Evolutionary conservation across 2,888 invertebrate genomes (phyloP).

Genomic region (Embidobia sp.): DNA sequence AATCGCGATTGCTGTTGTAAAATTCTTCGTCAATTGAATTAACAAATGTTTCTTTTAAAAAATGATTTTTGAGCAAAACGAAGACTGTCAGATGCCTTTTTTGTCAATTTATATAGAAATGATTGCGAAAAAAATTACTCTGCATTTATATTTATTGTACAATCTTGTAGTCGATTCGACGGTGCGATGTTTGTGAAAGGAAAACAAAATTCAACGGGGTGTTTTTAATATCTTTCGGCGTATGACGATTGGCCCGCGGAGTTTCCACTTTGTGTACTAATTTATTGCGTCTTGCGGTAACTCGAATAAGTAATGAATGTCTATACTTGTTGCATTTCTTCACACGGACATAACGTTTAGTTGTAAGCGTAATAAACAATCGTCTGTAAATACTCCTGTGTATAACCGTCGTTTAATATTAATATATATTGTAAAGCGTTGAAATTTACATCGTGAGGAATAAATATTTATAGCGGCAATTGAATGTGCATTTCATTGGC

Average conservation of each 20-base stretch:
- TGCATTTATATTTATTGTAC: no score
- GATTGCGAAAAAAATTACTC: no score
- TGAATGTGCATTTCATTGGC: slow-evolving; percentile 13
- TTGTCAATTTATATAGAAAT: no score
- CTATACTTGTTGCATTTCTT: slow-evolving; percentile 20
- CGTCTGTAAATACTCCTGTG: slow-evolving; percentile 44
- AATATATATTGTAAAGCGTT: slow-evolving; percentile 53
- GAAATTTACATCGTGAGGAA: slow-evolving; percentile 40
- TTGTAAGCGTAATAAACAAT: slow-evolving; percentile 44
- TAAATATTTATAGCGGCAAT: slow-evolving; percentile 42
- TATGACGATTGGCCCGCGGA: slow-evolving; percentile 8
- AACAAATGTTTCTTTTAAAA: no score
- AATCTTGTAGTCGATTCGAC: no score
- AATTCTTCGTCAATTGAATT: no score
- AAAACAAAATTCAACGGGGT: neutral
- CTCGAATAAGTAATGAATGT: slow-evolving; percentile 19
- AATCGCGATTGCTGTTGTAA: no score
- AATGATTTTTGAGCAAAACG: no score
- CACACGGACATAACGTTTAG: slow-evolving; percentile 8
- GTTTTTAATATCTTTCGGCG: neutral
- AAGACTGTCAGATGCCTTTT: no score
- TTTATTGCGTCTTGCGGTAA: slow-evolving; percentile 3
- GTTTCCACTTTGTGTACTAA: slow-evolving; percentile 3
- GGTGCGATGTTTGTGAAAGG: no score
- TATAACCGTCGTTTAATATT: slow-evolving; percentile 48